These are phyloP conservation scores for Anastrepha obliqua DNA, from an alignment of 1,140 invertebrate species.

Conservation along the genomic window DNA sequence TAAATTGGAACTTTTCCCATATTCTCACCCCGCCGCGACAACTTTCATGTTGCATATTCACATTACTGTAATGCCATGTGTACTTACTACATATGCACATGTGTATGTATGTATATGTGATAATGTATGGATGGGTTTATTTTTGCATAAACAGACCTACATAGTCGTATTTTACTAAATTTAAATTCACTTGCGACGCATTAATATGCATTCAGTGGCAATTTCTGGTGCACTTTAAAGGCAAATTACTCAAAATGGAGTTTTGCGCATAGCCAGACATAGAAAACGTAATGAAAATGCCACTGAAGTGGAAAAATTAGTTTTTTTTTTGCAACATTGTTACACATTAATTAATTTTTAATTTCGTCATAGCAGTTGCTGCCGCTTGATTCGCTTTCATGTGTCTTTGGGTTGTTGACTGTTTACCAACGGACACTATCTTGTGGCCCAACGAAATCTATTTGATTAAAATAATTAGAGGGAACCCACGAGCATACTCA, in stretches of 20 bases:
- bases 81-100: not conserved
- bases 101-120: not conserved
- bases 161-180: constrained; percentile 34
- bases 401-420: not conserved
- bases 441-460: not conserved
- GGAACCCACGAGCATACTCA: not conserved
- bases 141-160: not conserved
- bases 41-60: not conserved
- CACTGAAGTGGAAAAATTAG: constrained; percentile 24
- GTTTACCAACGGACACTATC: not conserved
- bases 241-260: not conserved
- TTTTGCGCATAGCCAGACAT: constrained; percentile 13
- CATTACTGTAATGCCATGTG: not conserved
- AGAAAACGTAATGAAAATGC: not conserved
- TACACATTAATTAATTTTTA: constrained; percentile 39
- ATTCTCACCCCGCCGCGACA: constrained; percentile 2
- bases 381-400: constrained; percentile 15
- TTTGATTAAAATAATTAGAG: constrained; percentile 25
- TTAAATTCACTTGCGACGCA: constrained; percentile 8
- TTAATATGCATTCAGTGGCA: not conserved
- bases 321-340: not conserved
- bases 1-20: constrained; percentile 73
- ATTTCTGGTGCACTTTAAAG: constrained; percentile 35
- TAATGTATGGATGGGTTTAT: not conserved
- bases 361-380: constrained; percentile 8